Evolutionary conservation across 2,888 invertebrate genomes (phyloP).

Genomic region (Altica lythri): DNA sequence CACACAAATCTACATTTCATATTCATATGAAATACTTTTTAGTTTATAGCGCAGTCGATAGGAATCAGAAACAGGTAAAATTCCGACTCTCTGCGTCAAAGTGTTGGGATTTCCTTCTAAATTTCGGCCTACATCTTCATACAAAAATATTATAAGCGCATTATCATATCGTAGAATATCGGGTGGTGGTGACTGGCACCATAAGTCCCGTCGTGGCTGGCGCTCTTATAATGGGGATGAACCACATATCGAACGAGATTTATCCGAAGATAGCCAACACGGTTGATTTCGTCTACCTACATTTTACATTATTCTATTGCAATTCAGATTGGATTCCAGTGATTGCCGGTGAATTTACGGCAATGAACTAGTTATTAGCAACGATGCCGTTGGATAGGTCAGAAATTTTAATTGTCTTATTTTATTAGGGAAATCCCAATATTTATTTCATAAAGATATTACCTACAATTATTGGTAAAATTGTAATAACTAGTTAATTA

Average conservation of each 20-base stretch:
- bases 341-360: slow-evolving; percentile 1
- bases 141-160: slow-evolving; percentile 28
- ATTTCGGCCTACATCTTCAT: slow-evolving; percentile 11
- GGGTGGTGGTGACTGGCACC: slow-evolving; percentile 45
- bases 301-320: neutral
- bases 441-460: too few species aligned
- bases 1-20: too few species aligned
- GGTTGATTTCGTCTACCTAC: slow-evolving; percentile 8
- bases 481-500: too few species aligned
- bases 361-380: neutral
- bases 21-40: too few species aligned
- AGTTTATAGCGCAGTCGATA: too few species aligned
- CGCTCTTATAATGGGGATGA: slow-evolving; percentile 42
- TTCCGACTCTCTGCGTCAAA: too few species aligned
- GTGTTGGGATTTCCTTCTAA: neutral
- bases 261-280: slow-evolving; percentile 44
- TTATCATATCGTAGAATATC: slow-evolving; percentile 32
- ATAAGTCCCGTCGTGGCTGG: too few species aligned
- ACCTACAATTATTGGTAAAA: too few species aligned
- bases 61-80: too few species aligned
- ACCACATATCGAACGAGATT: slow-evolving; percentile 50
- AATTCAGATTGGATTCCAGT: neutral
- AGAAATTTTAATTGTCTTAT: too few species aligned
- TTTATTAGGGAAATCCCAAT: too few species aligned
- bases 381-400: too few species aligned